Evolutionary conservation across 1,140 invertebrate genomes (phyloP).

Genomic region (Nymphalis io): DNA sequence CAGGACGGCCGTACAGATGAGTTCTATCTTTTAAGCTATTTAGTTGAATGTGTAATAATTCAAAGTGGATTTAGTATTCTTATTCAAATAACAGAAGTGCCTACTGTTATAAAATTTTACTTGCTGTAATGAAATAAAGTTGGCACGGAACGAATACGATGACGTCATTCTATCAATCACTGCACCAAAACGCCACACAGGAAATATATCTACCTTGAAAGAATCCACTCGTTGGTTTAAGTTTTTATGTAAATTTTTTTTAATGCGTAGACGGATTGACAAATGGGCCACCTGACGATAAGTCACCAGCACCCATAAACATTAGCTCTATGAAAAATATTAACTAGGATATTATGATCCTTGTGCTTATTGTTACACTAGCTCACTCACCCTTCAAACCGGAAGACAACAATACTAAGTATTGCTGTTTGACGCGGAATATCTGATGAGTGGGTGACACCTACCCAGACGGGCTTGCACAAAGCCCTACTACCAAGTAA

Average conservation of each 20-base stretch:
- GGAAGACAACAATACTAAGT: no score
- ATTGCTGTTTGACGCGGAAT: no score
- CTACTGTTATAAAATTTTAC: conserved; percentile 28
- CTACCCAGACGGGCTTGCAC: no score
- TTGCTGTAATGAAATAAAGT: conserved; percentile 31
- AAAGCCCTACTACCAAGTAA: no score
- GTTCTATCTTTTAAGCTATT: conserved; percentile 20
- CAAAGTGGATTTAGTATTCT: conserved; percentile 25
- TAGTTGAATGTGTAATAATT: conserved; percentile 19
- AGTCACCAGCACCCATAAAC: no score
- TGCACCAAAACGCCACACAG: conserved; percentile 28
- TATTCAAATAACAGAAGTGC: conserved; percentile 24
- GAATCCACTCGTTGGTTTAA: conserved; percentile 25
- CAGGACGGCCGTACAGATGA: background rate
- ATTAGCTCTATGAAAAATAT: no score
- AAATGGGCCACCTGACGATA: no score
- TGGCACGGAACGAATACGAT: conserved; percentile 26
- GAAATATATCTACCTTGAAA: conserved; percentile 33
- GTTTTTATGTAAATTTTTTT: conserved; percentile 32
- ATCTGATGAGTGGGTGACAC: no score
- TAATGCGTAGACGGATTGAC: no score
- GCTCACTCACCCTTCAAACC: no score
- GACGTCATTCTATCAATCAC: conserved; percentile 39
- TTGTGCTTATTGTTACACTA: no score
- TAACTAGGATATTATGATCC: no score